phyloP scores from a whole-genome alignment of 1,140 invertebrate genomes.

The Hypsibius dujardini region DNA sequence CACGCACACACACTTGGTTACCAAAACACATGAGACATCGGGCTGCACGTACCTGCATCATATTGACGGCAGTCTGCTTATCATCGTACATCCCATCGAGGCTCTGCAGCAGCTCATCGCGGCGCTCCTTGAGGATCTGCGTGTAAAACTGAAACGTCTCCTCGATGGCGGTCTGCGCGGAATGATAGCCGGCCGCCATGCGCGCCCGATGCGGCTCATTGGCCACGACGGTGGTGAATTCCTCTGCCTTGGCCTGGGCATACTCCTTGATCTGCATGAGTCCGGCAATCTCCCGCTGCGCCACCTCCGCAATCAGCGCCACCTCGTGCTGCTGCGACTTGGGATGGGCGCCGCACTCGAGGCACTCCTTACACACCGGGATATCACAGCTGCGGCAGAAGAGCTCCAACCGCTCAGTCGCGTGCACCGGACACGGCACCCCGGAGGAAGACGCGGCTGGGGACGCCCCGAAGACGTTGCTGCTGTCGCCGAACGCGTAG shows the following conservation, averaged over 20 bases:
- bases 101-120: conserved; percentile 78
- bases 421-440: conserved; percentile 55
- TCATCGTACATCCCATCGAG: conserved; percentile 75
- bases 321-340: conserved; percentile 55
- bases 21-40: not conserved
- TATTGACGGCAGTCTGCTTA: conserved; percentile 47
- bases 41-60: not conserved
- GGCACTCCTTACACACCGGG: conserved; percentile 83
- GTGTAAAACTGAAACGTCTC: conserved; percentile 89
- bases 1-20: too few species aligned
- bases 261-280: conserved; percentile 15
- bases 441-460: not conserved
- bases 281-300: conserved; percentile 29
- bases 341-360: conserved; percentile 58
- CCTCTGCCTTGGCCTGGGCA: conserved; percentile 26
- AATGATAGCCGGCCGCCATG: conserved; percentile 25
- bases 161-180: conserved; percentile 60
- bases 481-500: conserved; percentile 20
- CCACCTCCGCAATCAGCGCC: conserved; percentile 22
- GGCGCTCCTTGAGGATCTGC: conserved; percentile 82
- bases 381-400: conserved; percentile 74
- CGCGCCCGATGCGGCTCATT: conserved; percentile 24
- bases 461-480: not conserved
- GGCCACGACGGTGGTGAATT: conserved; percentile 28
- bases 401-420: conserved; percentile 66